Evolutionary conservation across 2,888 invertebrate species (phyloP), one percentile per base, ranked within the genome.

Genomic region (Himalopsyche anomala): DNA sequence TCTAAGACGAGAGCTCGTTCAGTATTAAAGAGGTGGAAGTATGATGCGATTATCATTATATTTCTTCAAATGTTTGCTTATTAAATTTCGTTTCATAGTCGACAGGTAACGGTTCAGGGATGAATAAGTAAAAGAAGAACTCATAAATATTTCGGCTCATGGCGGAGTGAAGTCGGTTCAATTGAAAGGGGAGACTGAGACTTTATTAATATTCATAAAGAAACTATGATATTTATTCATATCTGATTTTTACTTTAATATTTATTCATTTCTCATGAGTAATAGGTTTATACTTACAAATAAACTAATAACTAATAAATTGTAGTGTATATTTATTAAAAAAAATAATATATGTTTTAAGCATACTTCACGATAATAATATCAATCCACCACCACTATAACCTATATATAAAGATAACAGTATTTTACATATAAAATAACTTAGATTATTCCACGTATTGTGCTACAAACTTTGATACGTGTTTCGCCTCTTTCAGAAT

Each of bases 61-160:
- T 56, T 56, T 82, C 82, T 28, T 28, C 82, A 82, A 82, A 82
- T 82, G 56, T 82, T 82, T 82, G 82, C 82, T 82, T 55, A 82
- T 82, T 38, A 55, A 54, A 55, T 82, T 82, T 82, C 62, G n/a
- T 28, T 62, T 62, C 28, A 19, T 28, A 62, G 62, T 12, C 80
- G 80, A 28, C 42, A 81, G 45, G 45, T 81, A 81, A 51, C 62
- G 19, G n/a, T 62, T 28, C 62, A 28, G 28, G 28, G 28, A 62
- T 62, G 62, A 62, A 62, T 62, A 62, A 62, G 45, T 28, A 8
- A 28, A 40, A 51, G 28, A 45, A 17, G 81, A 17, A 12, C 82
- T 28, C 55, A 55, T 82, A 82, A 56, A 82, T 82, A 82, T 82
- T 82, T 82, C 9, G 19, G 19, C 12, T 28, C 42, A 45, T 81